Base-by-base conservation (phyloP, 2,888 invertebrate species). In the Polia nebulosa region DNA sequence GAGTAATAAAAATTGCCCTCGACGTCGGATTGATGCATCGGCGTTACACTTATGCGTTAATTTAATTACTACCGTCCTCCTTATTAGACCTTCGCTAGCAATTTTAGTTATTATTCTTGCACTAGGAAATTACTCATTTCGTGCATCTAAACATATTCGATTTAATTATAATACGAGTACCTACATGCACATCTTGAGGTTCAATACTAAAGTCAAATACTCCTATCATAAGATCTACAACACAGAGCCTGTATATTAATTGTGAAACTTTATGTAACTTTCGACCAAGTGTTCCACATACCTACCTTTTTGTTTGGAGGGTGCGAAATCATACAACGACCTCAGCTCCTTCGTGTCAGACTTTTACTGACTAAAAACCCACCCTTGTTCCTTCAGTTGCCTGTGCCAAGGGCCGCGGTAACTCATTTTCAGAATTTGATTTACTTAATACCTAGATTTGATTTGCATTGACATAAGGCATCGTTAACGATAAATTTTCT, bases 51-150 rank as follows among this genome's bases (percentile, higher is more conserved):
- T 1, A n/a, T 25, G 25, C 41, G 69, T 36, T 76, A 76, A 72
- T 76, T 53, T 36, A 72, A 76, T 76, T 59, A 76, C 3, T 25
- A 58, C 20, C 9, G 25, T 44, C 17, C 25, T 68, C 41, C 17
- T 53, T 66, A 53, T 11, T 67, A 66, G 36, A 45, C 34, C 39
- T 53, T 69, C 36, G 11, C 15, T 22, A 45, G 11, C 15, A n/a
- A 49, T 49, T 27, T 39, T 45, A 44, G 29, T 72, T 61, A 49
- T 1, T 45, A 27, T 56, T 17, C 4, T 47, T 41, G 41, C 20
- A 29, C 59, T 60, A 64, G n/a, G n/a, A n/a, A n/a, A 60, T 44
- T 78, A 71, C 4, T 3, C 34, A 39, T 27, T 44, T 9, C 11
- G 13, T 51, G 15, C 29, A n/a, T 22, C 3, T 20, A 32, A 39